Percentiles rank a stretch among this genome's conserved stretches.
Conservation (phyloP, 2,113 vertebrate genomes). For the Taxidea taxus region DNA sequence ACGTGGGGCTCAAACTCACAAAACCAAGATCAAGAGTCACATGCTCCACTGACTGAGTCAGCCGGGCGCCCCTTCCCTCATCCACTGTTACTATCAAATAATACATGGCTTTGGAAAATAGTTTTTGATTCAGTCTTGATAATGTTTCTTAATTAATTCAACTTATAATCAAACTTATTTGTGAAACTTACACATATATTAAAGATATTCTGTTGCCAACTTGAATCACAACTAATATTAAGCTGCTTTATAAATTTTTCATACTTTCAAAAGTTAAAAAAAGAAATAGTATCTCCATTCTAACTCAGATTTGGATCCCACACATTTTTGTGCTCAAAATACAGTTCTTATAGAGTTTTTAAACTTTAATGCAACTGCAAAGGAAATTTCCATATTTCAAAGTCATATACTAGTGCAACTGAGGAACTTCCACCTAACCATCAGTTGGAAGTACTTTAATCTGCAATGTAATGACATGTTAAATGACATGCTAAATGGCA, state of each 20-base stretch:
- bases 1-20: no score
- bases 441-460: not conserved
- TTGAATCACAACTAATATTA: not conserved
- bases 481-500: not conserved
- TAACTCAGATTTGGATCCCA: not conserved
- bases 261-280: not conserved
- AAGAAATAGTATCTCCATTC: not conserved
- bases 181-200: not conserved
- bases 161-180: not conserved
- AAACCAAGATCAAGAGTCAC: no score
- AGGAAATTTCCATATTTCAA: not conserved
- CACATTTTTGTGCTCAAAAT: not conserved
- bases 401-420: not conserved
- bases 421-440: not conserved
- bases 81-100: not conserved
- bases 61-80: not conserved
- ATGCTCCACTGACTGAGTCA: no score
- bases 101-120: not conserved
- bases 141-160: not conserved
- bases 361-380: not conserved
- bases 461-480: not conserved
- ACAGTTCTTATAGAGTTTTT: not conserved
- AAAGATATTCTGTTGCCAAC: not conserved
- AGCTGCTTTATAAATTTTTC: not conserved
- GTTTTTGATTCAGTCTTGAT: not conserved